Percentiles rank a stretch among this genome's conserved stretches.
Evolutionary conservation across 2,113 vertebrate genomes (phyloP).

Genomic region (Sinocyclocheilus rhinocerous): DNA sequence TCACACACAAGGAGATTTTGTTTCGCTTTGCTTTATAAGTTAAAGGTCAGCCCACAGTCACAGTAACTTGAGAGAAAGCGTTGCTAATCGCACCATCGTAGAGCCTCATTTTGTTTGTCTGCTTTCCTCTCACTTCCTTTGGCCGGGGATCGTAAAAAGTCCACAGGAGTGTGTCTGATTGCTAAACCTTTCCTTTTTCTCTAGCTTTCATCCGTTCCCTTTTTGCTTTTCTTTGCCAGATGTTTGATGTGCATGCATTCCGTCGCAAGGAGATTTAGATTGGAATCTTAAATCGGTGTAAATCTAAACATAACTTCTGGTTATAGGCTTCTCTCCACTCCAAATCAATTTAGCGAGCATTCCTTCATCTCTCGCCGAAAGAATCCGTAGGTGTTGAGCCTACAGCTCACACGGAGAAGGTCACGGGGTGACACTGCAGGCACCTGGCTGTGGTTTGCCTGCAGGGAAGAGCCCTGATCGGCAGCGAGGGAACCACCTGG

Average conservation of each 20-base stretch:
- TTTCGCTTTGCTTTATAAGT: background rate
- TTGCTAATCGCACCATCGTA: constrained; percentile 67
- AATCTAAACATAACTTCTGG: constrained; percentile 6
- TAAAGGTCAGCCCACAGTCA: constrained; percentile 38
- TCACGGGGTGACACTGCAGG: constrained; percentile 18
- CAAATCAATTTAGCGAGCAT: constrained; percentile 5
- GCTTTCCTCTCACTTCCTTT: constrained; percentile 58
- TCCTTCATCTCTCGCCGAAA: background rate
- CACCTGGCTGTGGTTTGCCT: constrained; percentile 41
- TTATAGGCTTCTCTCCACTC: background rate
- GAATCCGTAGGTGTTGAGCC: constrained; percentile 15
- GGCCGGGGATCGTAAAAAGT: constrained; percentile 71
- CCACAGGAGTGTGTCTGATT: constrained; percentile 60
- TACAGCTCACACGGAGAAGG: constrained; percentile 15
- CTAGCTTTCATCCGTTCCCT: background rate
- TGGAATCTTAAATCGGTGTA: background rate
- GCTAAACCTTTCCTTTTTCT: constrained; percentile 10
- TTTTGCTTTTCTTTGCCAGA: constrained; percentile 20
- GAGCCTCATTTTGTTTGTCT: constrained; percentile 55
- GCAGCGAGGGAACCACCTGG: constrained; percentile 23
- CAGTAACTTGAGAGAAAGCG: constrained; percentile 64
- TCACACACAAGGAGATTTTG: constrained; percentile 6
- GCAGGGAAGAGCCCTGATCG: constrained; percentile 23
- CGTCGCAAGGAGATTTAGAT: background rate
- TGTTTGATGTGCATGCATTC: background rate